Evolutionary conservation across 2,113 vertebrate species (phyloP), one percentile per base, ranked within the genome.

Genomic region (Protobothrops mucrosquamatus): DNA sequence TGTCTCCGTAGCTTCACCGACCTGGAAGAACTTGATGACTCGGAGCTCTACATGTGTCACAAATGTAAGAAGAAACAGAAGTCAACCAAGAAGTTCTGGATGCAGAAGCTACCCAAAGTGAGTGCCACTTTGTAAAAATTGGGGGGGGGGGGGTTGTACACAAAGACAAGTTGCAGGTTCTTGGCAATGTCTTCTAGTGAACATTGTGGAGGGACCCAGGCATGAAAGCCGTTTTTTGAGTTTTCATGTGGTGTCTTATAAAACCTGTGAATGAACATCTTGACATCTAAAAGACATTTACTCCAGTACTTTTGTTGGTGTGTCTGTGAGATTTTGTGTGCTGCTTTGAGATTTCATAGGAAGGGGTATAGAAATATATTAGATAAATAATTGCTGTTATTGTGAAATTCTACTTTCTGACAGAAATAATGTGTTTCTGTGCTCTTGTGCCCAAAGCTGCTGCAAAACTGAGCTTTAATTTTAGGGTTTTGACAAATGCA

Each of bases 1-100:
- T 99, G 99, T 96, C 98, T 99, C 94, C 98, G 97, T 93, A 99
- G 99, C 97, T 99, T 99, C 97, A 99, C 99, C 64, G 99, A 99
- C 97, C 98, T 99, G 94, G 99, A 99, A 95, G 99, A 99, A 96
- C 98, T 99, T 93, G 99, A 99, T 94, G 99, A 99, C 96, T 99
- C 99, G 0, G 99, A 99, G 95, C 97, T 99, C 81, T 99, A 99
- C 93, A 99, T 99, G 98, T 99, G 99, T 97, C 99, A 99, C 92
- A 99, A 99, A 93, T 99, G 99, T 97, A 99, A 99, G 97, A 99
- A 99, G 96, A 98, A 99, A 94, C 99, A 99, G 92, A 99, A 99
- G 95, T 99, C 99, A 94, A 99, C 99, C 3, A 99, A 99, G 97
- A 99, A 99, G 96, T 99, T 99, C 96, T 99, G 99, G 99, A 98